Evolutionary conservation across 2,888 invertebrate species (phyloP).

Genomic region (Drosophila quinaria): DNA sequence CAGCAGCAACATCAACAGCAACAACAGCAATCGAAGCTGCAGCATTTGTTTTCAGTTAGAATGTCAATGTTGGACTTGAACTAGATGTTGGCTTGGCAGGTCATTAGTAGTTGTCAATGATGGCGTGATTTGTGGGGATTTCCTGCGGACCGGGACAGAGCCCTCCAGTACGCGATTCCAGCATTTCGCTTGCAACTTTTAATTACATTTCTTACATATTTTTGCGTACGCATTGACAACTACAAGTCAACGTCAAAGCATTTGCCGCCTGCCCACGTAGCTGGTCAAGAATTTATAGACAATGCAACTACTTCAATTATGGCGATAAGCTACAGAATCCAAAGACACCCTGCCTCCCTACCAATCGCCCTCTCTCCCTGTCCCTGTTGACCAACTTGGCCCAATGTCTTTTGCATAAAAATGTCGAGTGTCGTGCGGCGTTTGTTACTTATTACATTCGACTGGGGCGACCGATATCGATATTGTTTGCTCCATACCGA

Average conservation of each 20-base stretch:
- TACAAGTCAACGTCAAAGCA: constrained; percentile 64
- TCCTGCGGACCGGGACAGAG: constrained; percentile 47
- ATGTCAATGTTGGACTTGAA: constrained; percentile 44
- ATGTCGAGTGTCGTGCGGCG: constrained; percentile 79
- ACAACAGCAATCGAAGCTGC: constrained; percentile 20
- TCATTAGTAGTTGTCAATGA: constrained; percentile 76
- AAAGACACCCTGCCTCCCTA: constrained; percentile 4
- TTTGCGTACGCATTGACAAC: constrained; percentile 70
- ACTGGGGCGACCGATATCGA: constrained; percentile 70
- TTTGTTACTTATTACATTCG: constrained; percentile 81
- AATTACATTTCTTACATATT: constrained; percentile 72
- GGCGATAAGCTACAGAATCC: constrained; percentile 60
- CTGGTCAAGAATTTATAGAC: constrained; percentile 75
- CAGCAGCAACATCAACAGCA: constrained; percentile 14
- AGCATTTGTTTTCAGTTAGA: constrained; percentile 75
- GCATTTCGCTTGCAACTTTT: constrained; percentile 40
- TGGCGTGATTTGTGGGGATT: constrained; percentile 70
- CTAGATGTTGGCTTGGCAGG: constrained; percentile 39
- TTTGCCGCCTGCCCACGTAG: constrained; percentile 75
- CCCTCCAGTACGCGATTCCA: neutral
- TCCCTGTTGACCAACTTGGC: neutral
- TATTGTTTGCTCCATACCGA: constrained; percentile 59
- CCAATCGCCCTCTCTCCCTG: neutral
- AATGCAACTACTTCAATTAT: constrained; percentile 81
- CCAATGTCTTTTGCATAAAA: constrained; percentile 75